Conservation (phyloP, 1,140 invertebrate species). For the Lordiphosa mommai region DNA sequence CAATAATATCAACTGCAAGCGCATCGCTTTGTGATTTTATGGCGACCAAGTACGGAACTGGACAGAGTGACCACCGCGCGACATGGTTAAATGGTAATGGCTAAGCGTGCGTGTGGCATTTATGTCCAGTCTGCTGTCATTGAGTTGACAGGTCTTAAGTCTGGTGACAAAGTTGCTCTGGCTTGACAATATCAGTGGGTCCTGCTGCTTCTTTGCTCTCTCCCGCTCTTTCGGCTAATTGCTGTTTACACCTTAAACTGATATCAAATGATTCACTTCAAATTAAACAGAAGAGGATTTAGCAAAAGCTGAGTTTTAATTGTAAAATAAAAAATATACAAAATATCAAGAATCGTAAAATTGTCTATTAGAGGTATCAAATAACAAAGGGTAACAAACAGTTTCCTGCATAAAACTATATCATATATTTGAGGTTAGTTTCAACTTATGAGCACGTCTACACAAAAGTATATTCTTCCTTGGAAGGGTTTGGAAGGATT, state of each 20-base stretch:
- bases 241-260: conserved; percentile 65
- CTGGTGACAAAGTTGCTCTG: conserved; percentile 56
- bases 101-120: conserved; percentile 61
- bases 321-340: too few relatives aligned
- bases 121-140: conserved; percentile 53
- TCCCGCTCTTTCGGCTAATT: conserved; percentile 51
- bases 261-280: conserved; percentile 58
- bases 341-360: too few relatives aligned
- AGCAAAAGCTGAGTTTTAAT: too few relatives aligned
- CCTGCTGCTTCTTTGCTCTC: neutral
- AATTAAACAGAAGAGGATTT: too few relatives aligned
- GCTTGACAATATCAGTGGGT: conserved; percentile 14
- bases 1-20: conserved; percentile 56
- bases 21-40: conserved; percentile 61
- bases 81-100: conserved; percentile 19
- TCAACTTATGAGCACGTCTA: too few relatives aligned
- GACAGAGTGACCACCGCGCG: conserved; percentile 23
- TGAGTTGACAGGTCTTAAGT: conserved; percentile 46
- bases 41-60: conserved; percentile 22
- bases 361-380: too few relatives aligned
- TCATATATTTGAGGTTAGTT: too few relatives aligned
- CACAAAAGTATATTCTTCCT: too few relatives aligned
- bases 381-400: too few relatives aligned
- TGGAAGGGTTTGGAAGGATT: too few relatives aligned
- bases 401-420: too few relatives aligned